These are phyloP conservation scores for Caenorhabditis sp. DNA, from an alignment of 2,888 invertebrate genomes.

Conservation along the genomic window DNA sequence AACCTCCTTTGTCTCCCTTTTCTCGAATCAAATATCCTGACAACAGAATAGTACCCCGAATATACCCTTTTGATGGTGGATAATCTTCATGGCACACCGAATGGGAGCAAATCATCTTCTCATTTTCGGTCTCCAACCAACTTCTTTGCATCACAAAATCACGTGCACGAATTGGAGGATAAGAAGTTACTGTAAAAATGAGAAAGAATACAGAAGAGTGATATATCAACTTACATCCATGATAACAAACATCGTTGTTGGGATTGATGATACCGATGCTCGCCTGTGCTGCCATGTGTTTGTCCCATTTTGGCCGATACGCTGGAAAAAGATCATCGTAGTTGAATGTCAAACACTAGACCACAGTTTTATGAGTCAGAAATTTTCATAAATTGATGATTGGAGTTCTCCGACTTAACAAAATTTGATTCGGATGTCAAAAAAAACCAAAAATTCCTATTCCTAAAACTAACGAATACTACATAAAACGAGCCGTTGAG, in stretches of 20 bases:
- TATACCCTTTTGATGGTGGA: constrained; percentile 84
- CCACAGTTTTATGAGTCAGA: neutral
- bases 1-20: constrained; percentile 75
- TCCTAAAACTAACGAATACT: too few species aligned
- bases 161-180: constrained; percentile 73
- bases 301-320: constrained; percentile 80
- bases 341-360: neutral
- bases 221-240: constrained; percentile 79
- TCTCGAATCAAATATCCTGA: constrained; percentile 78
- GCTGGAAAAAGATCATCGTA: constrained; percentile 8
- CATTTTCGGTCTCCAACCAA: constrained; percentile 86
- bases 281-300: constrained; percentile 79
- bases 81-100: constrained; percentile 84
- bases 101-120: constrained; percentile 88
- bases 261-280: constrained; percentile 86
- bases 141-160: constrained; percentile 91
- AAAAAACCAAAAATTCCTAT: too few species aligned
- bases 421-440: too few species aligned
- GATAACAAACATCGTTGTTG: constrained; percentile 91
- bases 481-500: too few species aligned
- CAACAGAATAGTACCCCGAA: constrained; percentile 78
- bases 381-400: too few species aligned
- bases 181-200: constrained; percentile 45
- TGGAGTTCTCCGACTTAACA: too few species aligned
- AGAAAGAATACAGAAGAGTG: neutral